Evolutionary conservation across 1,140 invertebrate species (phyloP).

Genomic region (Microvelia longipes): DNA sequence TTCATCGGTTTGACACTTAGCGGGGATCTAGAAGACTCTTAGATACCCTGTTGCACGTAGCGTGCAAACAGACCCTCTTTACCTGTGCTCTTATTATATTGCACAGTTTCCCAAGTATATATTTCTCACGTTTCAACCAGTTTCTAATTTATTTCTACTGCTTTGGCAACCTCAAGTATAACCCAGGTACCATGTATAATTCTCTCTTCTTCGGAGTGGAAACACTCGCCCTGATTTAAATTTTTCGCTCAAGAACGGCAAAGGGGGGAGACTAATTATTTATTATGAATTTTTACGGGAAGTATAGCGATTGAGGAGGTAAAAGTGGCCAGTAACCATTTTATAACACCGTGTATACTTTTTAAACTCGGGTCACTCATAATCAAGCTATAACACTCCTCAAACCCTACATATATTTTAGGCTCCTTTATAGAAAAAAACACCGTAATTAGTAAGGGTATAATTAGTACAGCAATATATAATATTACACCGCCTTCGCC

Average conservation of each 20-base stretch:
- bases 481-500: not conserved
- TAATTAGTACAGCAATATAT: constrained; percentile 12
- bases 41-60: constrained; percentile 28
- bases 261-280: constrained; percentile 5
- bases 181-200: constrained; percentile 29
- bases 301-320: constrained; percentile 24
- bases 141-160: constrained; percentile 26
- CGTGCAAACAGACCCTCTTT: constrained; percentile 22
- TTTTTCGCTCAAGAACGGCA: not conserved
- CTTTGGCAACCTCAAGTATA: constrained; percentile 27
- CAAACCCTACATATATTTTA: constrained; percentile 14
- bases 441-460: constrained; percentile 27
- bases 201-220: constrained; percentile 25
- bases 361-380: too few relatives aligned
- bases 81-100: constrained; percentile 9
- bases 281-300: constrained; percentile 23
- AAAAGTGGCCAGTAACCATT: constrained; percentile 25
- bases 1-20: not conserved
- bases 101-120: constrained; percentile 25
- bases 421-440: constrained; percentile 23
- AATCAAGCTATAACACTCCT: too few relatives aligned
- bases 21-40: constrained; percentile 2
- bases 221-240: constrained; percentile 10
- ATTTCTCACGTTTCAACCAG: constrained; percentile 28
- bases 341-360: constrained; percentile 7